phyloP scores from a whole-genome alignment of 2,797 vertebrate species.

The Poecilia velifera region DNA sequence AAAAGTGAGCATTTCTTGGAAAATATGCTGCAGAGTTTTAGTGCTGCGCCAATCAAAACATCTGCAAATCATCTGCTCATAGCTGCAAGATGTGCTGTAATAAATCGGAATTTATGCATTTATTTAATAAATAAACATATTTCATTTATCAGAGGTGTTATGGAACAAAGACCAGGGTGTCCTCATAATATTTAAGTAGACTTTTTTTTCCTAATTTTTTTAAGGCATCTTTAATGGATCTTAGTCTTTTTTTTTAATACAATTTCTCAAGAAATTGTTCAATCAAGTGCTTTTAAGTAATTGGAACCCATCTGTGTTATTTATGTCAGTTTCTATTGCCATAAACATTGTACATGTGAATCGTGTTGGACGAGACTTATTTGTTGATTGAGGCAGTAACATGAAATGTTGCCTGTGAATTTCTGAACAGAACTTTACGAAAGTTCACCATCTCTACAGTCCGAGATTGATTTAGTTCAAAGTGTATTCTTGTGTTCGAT shows the following conservation, averaged over 20 bases:
- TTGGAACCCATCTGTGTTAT: not conserved
- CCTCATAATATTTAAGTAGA: not conserved
- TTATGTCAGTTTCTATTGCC: not conserved
- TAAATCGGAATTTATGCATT: not conserved
- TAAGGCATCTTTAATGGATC: not conserved
- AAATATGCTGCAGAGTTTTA: conserved; percentile 20
- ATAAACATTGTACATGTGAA: not conserved
- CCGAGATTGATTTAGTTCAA: not conserved
- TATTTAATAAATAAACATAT: not conserved
- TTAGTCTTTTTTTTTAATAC: not conserved
- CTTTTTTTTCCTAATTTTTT: not conserved
- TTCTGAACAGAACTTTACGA: not conserved
- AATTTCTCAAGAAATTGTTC: not conserved
- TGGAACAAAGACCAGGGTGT: not conserved
- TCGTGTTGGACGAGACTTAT: not conserved
- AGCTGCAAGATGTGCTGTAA: conserved; percentile 4
- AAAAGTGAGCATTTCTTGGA: conserved; percentile 11
- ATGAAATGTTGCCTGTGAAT: not conserved
- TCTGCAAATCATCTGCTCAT: not conserved
- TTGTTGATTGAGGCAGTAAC: not conserved
- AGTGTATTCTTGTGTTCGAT: not conserved
- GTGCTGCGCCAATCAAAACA: conserved; percentile 6
- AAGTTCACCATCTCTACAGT: not conserved
- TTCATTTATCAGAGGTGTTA: not conserved
- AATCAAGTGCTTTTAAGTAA: not conserved